phyloP scores from a whole-genome alignment of 2,797 vertebrate species.

The Anabacerthia variegaticeps region DNA sequence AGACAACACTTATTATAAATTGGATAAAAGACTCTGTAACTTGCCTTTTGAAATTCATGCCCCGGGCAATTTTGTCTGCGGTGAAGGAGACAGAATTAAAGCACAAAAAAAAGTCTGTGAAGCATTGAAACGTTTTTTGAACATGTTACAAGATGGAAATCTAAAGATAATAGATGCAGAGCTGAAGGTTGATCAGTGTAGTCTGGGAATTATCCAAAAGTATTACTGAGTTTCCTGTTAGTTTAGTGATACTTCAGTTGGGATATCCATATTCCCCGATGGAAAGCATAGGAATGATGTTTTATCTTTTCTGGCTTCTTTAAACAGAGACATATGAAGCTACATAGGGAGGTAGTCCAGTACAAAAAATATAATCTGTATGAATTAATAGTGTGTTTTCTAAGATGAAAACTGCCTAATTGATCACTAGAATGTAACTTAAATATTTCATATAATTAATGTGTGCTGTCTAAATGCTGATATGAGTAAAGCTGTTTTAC shows the following conservation, averaged over 20 bases:
- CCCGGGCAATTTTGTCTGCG: slow-evolving; percentile 19
- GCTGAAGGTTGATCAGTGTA: slow-evolving; percentile 3
- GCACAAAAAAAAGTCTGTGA: not conserved
- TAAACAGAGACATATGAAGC: not conserved
- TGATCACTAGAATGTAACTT: not conserved
- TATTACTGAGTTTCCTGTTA: not conserved
- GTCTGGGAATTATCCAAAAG: slow-evolving; percentile 12
- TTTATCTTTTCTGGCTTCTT: not conserved
- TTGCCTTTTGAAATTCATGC: slow-evolving; percentile 29
- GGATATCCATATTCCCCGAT: not conserved
- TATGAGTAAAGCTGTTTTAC: not conserved
- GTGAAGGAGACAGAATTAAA: not conserved
- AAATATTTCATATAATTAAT: not conserved
- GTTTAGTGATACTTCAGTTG: not conserved
- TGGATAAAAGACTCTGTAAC: slow-evolving; percentile 15
- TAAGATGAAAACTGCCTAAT: not conserved
- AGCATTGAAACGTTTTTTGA: not conserved
- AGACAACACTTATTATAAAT: slow-evolving; percentile 12
- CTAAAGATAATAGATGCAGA: slow-evolving; percentile 25
- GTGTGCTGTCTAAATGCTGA: not conserved
- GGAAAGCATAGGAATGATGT: not conserved
- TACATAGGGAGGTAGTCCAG: not conserved
- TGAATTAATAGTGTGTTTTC: not conserved
- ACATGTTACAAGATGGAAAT: not conserved
- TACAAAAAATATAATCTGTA: not conserved